A percentile compares a stretch with the other conserved stretches of the same genome.
phyloP scores from a whole-genome alignment of 2,113 vertebrate species.

The Pogona vitticeps region DNA sequence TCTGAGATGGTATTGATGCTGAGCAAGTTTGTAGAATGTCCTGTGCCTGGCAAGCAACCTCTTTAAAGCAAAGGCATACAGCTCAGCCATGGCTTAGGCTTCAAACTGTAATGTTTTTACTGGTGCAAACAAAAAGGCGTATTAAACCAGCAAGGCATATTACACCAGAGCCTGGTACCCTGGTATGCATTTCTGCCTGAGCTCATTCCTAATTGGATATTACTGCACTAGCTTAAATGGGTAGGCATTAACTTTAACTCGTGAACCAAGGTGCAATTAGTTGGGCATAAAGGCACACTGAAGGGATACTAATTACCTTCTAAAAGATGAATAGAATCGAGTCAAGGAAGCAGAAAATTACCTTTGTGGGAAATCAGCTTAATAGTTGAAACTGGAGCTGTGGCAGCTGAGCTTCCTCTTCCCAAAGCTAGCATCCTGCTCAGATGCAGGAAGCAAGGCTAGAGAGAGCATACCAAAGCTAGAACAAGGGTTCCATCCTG shows the following conservation, averaged over 20 bases:
- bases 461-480: fast-evolving
- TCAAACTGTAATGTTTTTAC: not conserved
- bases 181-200: slow-evolving; percentile 59
- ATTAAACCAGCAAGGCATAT: slow-evolving; percentile 2
- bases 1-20: not conserved
- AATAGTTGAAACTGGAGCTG: slow-evolving; percentile 49
- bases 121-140: slow-evolving; percentile 33
- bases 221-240: slow-evolving; percentile 61
- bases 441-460: not conserved
- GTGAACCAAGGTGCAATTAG: slow-evolving; percentile 75
- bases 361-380: slow-evolving; percentile 70
- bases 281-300: slow-evolving; percentile 72
- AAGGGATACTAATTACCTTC: slow-evolving; percentile 74
- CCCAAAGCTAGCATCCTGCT: not conserved
- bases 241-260: slow-evolving; percentile 72
- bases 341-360: slow-evolving; percentile 80
- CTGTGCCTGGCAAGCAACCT: slow-evolving; percentile 19
- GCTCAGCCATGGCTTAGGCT: slow-evolving; percentile 39
- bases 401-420: not conserved
- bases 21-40: not conserved
- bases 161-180: not conserved
- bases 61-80: slow-evolving; percentile 13
- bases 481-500: not conserved
- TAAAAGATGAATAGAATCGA: slow-evolving; percentile 71
- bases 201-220: slow-evolving; percentile 64